Percentiles rank a stretch among this genome's conserved stretches.
Conservation (phyloP, 1,140 invertebrate genomes). For the Apis cerana region DNA sequence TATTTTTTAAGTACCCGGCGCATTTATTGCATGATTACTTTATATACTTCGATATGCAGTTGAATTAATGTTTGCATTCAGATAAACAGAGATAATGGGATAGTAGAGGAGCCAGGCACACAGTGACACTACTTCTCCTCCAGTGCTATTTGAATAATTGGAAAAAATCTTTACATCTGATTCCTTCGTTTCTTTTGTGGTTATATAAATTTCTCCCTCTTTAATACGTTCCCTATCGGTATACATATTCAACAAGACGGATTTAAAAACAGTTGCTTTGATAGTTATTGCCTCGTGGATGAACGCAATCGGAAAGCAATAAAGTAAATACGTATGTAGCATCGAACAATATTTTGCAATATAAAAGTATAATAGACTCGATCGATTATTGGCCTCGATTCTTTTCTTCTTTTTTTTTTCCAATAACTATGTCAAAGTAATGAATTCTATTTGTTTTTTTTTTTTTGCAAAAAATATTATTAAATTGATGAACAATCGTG, state of each 20-base stretch:
- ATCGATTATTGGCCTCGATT: background rate
- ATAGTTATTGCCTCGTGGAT: background rate
- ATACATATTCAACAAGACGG: background rate
- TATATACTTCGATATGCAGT: background rate
- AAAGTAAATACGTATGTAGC: background rate
- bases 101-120: background rate
- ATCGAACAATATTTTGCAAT: too few species aligned
- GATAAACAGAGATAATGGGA: conserved; percentile 18
- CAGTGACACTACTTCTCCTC: too few species aligned
- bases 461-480: too few species aligned
- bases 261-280: background rate
- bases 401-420: background rate
- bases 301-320: background rate
- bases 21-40: background rate
- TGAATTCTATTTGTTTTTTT: too few species aligned
- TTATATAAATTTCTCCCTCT: background rate
- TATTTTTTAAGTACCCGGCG: too few species aligned
- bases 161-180: background rate
- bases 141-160: conserved; percentile 16
- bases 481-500: too few species aligned
- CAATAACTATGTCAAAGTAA: too few species aligned
- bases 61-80: background rate
- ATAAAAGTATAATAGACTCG: background rate
- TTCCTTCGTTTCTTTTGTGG: background rate
- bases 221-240: background rate